Conservation (phyloP, 2,888 invertebrate species). For the Alsophila aescularia region DNA sequence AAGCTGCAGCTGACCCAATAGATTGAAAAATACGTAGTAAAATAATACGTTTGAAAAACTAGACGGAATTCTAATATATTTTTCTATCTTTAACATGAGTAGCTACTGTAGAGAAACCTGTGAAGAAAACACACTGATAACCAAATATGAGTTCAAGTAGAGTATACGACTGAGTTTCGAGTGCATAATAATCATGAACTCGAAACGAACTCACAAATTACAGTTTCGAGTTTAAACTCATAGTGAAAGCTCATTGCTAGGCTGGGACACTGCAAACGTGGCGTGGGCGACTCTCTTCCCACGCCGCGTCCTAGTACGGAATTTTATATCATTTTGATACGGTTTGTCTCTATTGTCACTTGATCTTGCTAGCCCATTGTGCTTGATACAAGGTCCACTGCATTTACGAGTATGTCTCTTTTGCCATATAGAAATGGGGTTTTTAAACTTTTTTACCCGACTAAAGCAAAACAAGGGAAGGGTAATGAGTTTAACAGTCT, state of each 20-base stretch:
- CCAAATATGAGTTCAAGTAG: no score
- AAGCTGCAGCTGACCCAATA: no score
- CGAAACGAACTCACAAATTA: not conserved
- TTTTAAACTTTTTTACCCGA: slow-evolving; percentile 17
- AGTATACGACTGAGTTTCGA: not conserved
- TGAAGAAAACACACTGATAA: no score
- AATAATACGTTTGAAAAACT: no score
- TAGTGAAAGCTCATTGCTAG: slow-evolving; percentile 16
- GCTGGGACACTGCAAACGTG: not conserved
- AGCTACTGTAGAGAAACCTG: no score
- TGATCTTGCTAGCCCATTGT: slow-evolving; percentile 39
- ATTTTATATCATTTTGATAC: slow-evolving; percentile 45
- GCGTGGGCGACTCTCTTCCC: slow-evolving; percentile 21
- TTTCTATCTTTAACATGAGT: no score
- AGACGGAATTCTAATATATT: no score
- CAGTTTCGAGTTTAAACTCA: not conserved
- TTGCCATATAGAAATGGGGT: slow-evolving; percentile 23
- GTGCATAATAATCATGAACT: not conserved
- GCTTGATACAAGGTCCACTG: slow-evolving; percentile 34
- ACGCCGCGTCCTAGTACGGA: slow-evolving; percentile 37
- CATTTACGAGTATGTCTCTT: slow-evolving; percentile 34
- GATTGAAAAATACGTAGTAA: no score
- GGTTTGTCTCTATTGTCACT: slow-evolving; percentile 40
- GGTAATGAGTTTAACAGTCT: no score
- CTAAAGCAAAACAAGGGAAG: no score